A percentile compares a stretch with the other conserved stretches of the same genome.
Evolutionary conservation across 2,888 invertebrate species (phyloP).

Genomic region (Cynaeus angustus): DNA sequence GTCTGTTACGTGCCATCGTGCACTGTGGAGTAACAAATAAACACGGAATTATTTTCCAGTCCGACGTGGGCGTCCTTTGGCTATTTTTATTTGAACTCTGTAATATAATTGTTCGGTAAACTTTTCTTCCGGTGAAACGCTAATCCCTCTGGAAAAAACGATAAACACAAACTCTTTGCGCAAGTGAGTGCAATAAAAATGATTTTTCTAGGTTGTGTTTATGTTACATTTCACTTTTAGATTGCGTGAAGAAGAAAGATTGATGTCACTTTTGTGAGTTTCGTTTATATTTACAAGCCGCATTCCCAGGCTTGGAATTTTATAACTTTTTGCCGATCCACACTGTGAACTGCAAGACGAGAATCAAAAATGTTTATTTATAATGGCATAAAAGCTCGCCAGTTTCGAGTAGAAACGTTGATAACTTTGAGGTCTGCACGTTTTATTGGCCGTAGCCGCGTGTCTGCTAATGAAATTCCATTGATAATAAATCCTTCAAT

Average conservation of each 20-base stretch:
- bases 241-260: conserved; percentile 46
- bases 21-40: too few relatives aligned
- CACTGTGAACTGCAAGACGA: neutral
- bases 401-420: neutral
- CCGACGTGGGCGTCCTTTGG: neutral
- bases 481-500: conserved; percentile 22
- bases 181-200: conserved; percentile 38
- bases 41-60: too few relatives aligned
- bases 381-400: neutral
- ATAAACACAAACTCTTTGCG: conserved; percentile 35
- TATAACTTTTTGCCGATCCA: conserved; percentile 17
- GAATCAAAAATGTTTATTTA: conserved; percentile 1
- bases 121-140: neutral
- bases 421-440: conserved; percentile 4
- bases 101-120: neutral
- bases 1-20: too few relatives aligned
- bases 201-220: conserved; percentile 48
- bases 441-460: neutral
- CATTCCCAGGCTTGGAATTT: conserved; percentile 17
- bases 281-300: conserved; percentile 42
- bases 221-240: conserved; percentile 43
- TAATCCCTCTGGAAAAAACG: conserved; percentile 5
- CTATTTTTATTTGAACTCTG: neutral
- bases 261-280: conserved; percentile 44
- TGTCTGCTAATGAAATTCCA: conserved; percentile 19